Evolutionary conservation across 35 echinoderm and acorn worm genomes (phyloP).

Genomic region (Heliocidaris erythrogramma): DNA sequence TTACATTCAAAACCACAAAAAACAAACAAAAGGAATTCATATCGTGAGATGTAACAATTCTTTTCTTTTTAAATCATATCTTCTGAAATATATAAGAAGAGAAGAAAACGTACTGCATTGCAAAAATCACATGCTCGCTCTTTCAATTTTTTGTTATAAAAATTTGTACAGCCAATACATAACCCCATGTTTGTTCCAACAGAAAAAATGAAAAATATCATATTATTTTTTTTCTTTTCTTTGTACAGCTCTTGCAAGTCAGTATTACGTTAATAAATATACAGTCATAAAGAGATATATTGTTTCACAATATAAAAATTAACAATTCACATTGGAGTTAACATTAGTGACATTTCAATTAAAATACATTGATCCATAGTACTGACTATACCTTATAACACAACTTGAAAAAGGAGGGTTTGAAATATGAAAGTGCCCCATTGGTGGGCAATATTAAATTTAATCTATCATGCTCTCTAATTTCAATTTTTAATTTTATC

Average conservation of each 20-base stretch:
- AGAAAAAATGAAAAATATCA: too few relatives aligned
- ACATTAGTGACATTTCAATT: background rate
- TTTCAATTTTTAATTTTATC: too few relatives aligned
- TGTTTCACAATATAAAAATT: background rate
- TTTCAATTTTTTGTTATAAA: too few relatives aligned
- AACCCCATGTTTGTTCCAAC: too few relatives aligned
- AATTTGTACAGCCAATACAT: too few relatives aligned
- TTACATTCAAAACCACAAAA: background rate
- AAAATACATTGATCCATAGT: background rate
- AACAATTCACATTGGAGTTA: background rate
- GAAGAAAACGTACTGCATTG: background rate
- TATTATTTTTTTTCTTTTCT: too few relatives aligned
- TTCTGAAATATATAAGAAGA: background rate
- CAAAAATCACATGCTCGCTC: background rate
- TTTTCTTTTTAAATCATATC: background rate
- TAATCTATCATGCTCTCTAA: too few relatives aligned
- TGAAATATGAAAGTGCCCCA: too few relatives aligned
- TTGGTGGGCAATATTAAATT: too few relatives aligned
- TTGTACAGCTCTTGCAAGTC: too few relatives aligned
- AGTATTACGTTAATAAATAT: background rate
- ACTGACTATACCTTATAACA: background rate
- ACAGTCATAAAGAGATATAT: background rate
- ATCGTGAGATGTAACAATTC: background rate
- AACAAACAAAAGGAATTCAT: background rate
- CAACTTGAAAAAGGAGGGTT: too few relatives aligned